Evolutionary conservation across 35 echinoderm and acorn worm genomes (phyloP), one percentile per base, ranked within the genome.

Genomic region (Strongylocentrotus purpuratus): DNA sequence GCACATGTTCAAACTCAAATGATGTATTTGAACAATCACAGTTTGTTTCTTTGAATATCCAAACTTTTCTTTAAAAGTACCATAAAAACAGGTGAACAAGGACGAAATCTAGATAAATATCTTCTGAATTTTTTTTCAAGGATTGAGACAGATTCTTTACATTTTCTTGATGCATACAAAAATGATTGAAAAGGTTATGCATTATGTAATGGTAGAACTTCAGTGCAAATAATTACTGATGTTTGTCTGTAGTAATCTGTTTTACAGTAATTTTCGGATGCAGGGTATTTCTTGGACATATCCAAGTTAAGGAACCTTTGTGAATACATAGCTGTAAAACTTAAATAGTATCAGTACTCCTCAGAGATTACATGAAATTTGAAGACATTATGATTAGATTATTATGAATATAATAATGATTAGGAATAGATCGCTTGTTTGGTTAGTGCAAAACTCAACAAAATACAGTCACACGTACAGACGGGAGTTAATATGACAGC

Each of bases 271-370:
- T 55, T 55, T 15, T 14, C 9, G 15, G 50, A 55, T 14, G 15
- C 10, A 11, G 9, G 0, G 50, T 15, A 55, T 55, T 15, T 55
- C 15, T 55, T 55, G 50, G 9, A 55, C 50, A 55, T 55, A 13
- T 55, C 50, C 28, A 78, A 78, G 65, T 78, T 78, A 28, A 78
- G 65, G 65, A 78, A 78, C 65, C 65, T 78, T 78, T 28, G 65
- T n/a, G 65, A 78, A 78, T 78, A 78, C 65, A 78, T 22, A 78
- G 65, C 65, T 78, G 65, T 55, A 78, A 78, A 78, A 78, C 65
- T 78, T 22, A 78, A 78, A 78, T 28, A 28, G 6, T 55, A 55
- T 55, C 50, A 55, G 50, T 55, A 55, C 50, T n/a, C 65, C 28
- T 78, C n/a, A 28, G 65, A 70, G 7, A 78, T 78, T n/a, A 78